phyloP scores from a whole-genome alignment of 2,888 invertebrate genomes.

The Caenorhabditis sp. region DNA sequence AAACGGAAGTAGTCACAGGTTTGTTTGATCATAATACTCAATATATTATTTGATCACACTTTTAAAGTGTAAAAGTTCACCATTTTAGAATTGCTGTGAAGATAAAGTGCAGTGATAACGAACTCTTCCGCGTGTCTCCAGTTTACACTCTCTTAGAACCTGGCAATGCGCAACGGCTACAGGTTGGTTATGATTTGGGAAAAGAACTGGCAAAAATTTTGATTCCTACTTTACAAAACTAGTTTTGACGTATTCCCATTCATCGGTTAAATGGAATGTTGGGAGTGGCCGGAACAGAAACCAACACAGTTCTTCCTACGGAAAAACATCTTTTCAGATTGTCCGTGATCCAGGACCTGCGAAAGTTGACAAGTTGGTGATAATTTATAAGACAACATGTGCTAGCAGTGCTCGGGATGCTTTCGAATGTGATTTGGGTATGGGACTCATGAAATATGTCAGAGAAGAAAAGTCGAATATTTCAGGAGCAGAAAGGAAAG shows the following conservation, averaged over 20 bases:
- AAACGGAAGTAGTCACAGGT: conserved; percentile 77
- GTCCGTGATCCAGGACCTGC: conserved; percentile 78
- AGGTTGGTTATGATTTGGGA: conserved; percentile 61
- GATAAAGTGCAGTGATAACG: conserved; percentile 81
- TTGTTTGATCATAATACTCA: conserved; percentile 1
- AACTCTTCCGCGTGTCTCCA: conserved; percentile 78
- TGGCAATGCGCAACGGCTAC: conserved; percentile 77
- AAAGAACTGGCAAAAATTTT: neutral
- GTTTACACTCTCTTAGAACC: conserved; percentile 80
- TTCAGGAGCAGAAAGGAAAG: conserved; percentile 64
- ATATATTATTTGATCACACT: neutral
- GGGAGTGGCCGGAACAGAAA: conserved; percentile 26
- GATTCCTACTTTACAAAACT: conserved; percentile 4
- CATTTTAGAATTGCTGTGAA: conserved; percentile 78
- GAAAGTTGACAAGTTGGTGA: conserved; percentile 75
- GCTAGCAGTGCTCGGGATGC: conserved; percentile 73
- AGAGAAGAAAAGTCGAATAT: neutral
- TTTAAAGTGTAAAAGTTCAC: neutral
- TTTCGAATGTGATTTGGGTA: conserved; percentile 41
- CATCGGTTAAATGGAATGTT: conserved; percentile 41
- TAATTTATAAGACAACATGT: conserved; percentile 74
- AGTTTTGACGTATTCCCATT: conserved; percentile 12
- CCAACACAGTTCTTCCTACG: neutral
- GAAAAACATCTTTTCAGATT: conserved; percentile 61
- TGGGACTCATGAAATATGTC: neutral